A percentile compares a stretch with the other conserved stretches of the same genome.
These are phyloP conservation scores for Drosophila athabasca DNA, from an alignment of 1,140 invertebrate genomes.

Conservation along the genomic window DNA sequence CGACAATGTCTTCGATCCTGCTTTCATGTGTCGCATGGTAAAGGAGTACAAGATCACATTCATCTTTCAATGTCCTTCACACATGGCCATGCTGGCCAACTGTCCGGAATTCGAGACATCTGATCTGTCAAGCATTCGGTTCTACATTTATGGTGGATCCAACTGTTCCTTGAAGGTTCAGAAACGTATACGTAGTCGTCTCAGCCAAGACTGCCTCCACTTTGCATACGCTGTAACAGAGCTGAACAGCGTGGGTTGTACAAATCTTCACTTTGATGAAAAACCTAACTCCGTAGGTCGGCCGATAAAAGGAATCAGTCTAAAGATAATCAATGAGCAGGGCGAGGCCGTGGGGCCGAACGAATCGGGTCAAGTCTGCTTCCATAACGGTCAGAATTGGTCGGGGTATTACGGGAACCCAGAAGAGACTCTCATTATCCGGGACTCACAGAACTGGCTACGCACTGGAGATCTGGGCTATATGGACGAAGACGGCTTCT, in stretches of 20 bases:
- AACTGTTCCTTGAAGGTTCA: conserved; percentile 30
- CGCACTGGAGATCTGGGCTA: conserved; percentile 88
- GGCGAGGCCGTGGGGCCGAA: conserved; percentile 41
- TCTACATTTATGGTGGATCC: conserved; percentile 39
- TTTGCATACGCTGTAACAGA: conserved; percentile 49
- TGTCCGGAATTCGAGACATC: conserved; percentile 14
- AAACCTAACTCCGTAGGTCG: conserved; percentile 51
- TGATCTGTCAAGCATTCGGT: conserved; percentile 27
- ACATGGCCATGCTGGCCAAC: conserved; percentile 41
- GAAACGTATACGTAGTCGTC: conserved; percentile 19
- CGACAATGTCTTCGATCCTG: conserved; percentile 43
- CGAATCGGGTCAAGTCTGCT: conserved; percentile 54
- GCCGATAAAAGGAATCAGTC: conserved; percentile 6
- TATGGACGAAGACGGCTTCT: conserved; percentile 84
- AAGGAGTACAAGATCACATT: conserved; percentile 48
- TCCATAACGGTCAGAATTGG: conserved; percentile 45
- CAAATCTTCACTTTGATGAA: conserved; percentile 33
- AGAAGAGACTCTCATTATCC: conserved; percentile 14
- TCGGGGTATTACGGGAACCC: conserved; percentile 62
- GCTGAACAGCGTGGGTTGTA: conserved; percentile 10
- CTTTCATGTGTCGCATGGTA: conserved; percentile 9
- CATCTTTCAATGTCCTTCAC: conserved; percentile 23
- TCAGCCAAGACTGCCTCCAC: conserved; percentile 17
- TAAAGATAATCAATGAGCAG: conserved; percentile 73
- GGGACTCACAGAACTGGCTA: conserved; percentile 85